Evolutionary conservation across 1,140 invertebrate genomes (phyloP).

Genomic region (Pseudomyrmex dendroicus): DNA sequence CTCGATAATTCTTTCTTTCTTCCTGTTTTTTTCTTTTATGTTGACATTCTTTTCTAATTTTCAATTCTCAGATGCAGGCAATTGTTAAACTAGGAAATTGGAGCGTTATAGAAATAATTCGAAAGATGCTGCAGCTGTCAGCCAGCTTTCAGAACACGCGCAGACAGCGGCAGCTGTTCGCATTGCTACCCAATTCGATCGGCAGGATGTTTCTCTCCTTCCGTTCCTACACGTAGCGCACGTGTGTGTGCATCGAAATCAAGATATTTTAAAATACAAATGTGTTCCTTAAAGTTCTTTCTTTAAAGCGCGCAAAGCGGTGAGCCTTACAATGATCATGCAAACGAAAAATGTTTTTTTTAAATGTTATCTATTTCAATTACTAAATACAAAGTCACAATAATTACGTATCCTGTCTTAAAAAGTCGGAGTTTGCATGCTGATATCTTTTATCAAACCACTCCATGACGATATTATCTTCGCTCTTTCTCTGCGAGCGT

Average conservation of each 20-base stretch:
- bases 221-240: neutral
- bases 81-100: neutral
- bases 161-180: constrained; percentile 6
- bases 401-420: too few relatives aligned
- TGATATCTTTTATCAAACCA: too few relatives aligned
- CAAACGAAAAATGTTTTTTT: too few relatives aligned
- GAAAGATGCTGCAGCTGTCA: constrained; percentile 33
- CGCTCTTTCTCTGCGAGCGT: too few relatives aligned
- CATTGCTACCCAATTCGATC: constrained; percentile 42
- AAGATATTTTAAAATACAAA: neutral
- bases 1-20: neutral
- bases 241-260: neutral
- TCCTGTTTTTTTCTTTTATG: neutral
- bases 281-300: too few relatives aligned
- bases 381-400: too few relatives aligned
- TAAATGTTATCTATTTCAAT: too few relatives aligned
- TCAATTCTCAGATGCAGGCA: neutral
- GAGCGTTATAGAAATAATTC: neutral
- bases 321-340: too few relatives aligned
- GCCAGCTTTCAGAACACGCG: constrained; percentile 2
- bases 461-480: too few relatives aligned
- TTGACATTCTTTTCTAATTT: neutral
- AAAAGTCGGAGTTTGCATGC: too few relatives aligned
- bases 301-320: too few relatives aligned
- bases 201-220: neutral